phyloP scores from a whole-genome alignment of 2,113 vertebrate species.

The Brachyistius frenatus region DNA sequence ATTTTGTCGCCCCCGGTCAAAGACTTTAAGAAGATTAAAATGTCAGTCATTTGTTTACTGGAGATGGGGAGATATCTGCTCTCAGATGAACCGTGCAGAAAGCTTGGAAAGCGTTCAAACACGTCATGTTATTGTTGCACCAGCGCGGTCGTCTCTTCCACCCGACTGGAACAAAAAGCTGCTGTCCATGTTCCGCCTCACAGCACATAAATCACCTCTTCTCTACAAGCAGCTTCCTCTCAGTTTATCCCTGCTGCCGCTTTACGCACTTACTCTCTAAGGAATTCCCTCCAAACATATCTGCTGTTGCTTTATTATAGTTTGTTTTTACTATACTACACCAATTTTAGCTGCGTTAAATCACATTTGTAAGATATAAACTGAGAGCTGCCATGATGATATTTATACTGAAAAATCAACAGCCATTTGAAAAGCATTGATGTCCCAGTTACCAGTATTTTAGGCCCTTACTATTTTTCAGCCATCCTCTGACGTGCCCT shows the following conservation, averaged over 20 bases:
- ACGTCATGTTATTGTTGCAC: slow-evolving; percentile 65
- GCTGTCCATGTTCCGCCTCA: slow-evolving; percentile 62
- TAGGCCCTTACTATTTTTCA: background rate
- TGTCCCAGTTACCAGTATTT: background rate
- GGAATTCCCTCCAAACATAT: slow-evolving; percentile 24
- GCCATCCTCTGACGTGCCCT: background rate
- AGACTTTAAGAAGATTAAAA: slow-evolving; percentile 16
- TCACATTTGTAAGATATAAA: slow-evolving; percentile 1
- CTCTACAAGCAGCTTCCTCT: slow-evolving; percentile 53
- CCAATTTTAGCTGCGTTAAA: background rate
- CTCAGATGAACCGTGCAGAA: slow-evolving; percentile 21
- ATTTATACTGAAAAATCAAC: too few relatives aligned
- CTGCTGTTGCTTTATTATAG: background rate
- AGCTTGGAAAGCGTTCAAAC: slow-evolving; percentile 60
- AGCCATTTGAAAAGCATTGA: too few relatives aligned
- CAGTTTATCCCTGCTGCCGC: slow-evolving; percentile 44
- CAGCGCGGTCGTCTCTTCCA: slow-evolving; percentile 49
- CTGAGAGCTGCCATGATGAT: background rate
- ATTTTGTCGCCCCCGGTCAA: background rate
- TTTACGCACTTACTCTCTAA: slow-evolving; percentile 32
- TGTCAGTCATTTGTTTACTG: slow-evolving; percentile 41
- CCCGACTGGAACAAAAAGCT: slow-evolving; percentile 66
- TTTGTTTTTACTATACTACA: background rate
- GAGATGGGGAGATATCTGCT: slow-evolving; percentile 39
- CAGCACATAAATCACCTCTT: slow-evolving; percentile 53